A percentile compares a stretch with the other conserved stretches of the same genome.
phyloP scores from a whole-genome alignment of 2,113 vertebrate genomes.

The Paraplagusia blochii region DNA sequence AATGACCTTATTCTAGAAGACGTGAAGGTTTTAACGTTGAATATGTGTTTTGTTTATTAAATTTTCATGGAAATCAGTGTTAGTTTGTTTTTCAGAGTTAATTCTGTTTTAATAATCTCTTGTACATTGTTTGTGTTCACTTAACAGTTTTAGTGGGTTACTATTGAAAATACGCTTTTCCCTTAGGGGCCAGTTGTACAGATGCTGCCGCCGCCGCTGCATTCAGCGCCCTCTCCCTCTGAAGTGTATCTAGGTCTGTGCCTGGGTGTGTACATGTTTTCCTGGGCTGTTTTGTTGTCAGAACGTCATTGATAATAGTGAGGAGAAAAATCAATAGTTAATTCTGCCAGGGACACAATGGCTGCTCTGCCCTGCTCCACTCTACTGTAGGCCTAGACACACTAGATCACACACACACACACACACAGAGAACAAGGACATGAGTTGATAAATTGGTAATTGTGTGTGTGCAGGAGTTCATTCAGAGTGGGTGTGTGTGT shows the following conservation, averaged over 20 bases:
- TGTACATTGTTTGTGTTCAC: slow-evolving; percentile 21
- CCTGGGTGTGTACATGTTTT: slow-evolving; percentile 29
- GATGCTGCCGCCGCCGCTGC: too few species aligned
- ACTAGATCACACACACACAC: too few species aligned
- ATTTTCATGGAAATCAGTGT: too few species aligned
- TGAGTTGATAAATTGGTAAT: slow-evolving; percentile 65
- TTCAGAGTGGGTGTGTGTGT: slow-evolving; percentile 15
- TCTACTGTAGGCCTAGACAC: slow-evolving; percentile 50
- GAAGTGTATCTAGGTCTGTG: slow-evolving; percentile 35
- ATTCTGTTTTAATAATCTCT: slow-evolving; percentile 7
- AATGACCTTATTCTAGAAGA: too few species aligned
- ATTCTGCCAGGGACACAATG: slow-evolving; percentile 73
- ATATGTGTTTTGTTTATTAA: too few species aligned
- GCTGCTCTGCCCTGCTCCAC: slow-evolving; percentile 52
- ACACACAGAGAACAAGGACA: slow-evolving; percentile 44
- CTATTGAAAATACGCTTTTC: too few species aligned
- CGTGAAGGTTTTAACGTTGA: too few species aligned
- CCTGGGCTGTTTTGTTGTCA: slow-evolving; percentile 61
- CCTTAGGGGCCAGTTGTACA: too few species aligned
- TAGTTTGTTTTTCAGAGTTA: slow-evolving; percentile 29
- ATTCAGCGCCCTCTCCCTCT: too few species aligned
- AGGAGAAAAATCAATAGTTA: slow-evolving; percentile 75
- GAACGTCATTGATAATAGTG: slow-evolving; percentile 67
- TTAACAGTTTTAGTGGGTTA: background rate
- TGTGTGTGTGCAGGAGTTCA: slow-evolving; percentile 29